These are phyloP conservation scores for Drosophila ogumai DNA, from an alignment of 1,140 invertebrate genomes.

Conservation along the genomic window DNA sequence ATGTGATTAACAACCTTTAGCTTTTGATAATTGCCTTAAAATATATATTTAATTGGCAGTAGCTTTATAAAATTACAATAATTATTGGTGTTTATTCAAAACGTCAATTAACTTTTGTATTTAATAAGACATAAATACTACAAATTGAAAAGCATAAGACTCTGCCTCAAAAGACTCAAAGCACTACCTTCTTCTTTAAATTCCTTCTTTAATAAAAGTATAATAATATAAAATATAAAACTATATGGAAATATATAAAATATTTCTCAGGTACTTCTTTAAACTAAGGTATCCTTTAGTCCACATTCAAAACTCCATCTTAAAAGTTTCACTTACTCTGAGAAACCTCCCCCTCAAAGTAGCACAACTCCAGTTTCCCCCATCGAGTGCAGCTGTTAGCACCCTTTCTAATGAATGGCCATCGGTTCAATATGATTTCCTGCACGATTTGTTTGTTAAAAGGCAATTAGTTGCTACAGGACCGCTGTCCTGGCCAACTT, in stretches of 20 bases:
- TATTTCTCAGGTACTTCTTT: too few relatives aligned
- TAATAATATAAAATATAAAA: background rate
- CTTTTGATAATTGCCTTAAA: background rate
- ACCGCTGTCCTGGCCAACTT: constrained; percentile 15
- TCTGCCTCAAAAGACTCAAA: too few relatives aligned
- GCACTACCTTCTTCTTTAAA: too few relatives aligned
- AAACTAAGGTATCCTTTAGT: background rate
- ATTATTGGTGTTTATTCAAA: too few relatives aligned
- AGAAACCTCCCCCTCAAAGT: background rate
- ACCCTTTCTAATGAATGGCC: constrained; percentile 68
- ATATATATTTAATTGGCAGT: too few relatives aligned
- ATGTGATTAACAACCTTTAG: too few relatives aligned
- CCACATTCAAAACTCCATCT: too few relatives aligned
- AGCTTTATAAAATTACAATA: too few relatives aligned
- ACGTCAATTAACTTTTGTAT: background rate
- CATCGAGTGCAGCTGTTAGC: constrained; percentile 28
- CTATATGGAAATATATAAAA: background rate
- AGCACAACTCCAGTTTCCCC: background rate
- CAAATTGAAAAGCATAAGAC: background rate
- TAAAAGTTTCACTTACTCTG: background rate
- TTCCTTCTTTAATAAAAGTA: too few relatives aligned
- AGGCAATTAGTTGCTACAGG: constrained; percentile 76
- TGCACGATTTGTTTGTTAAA: constrained; percentile 83
- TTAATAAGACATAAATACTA: background rate
- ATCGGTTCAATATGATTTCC: constrained; percentile 77